Evolutionary conservation across 2,888 invertebrate species (phyloP), one percentile per base, ranked within the genome.

Genomic region (Acrobasis consociella): DNA sequence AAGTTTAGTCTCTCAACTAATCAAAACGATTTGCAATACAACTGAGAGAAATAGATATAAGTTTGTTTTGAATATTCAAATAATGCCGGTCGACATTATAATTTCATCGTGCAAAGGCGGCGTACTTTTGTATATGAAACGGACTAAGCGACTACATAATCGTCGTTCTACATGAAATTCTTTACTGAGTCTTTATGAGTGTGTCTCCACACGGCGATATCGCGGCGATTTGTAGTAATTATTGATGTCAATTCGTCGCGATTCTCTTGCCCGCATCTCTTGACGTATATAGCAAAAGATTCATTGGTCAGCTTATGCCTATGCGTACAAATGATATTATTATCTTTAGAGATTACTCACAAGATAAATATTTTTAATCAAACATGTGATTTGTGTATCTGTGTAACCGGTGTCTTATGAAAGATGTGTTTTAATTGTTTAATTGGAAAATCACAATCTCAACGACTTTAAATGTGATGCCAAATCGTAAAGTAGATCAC

Each of bases 401-500:
- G 13, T 11, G 38, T 53, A 52, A 56, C 17, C 11, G 51, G 10
- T 17, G 22, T 37, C 58, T 58, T 58, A 39, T 61, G 39, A 46
- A 49, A 22, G 17, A 39, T 55, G 39, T 39, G 31, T 39, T 53
- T 37, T 38, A 38, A 38, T 53, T 52, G 50, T 22, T 60, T 22
- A 13, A n/a, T 55, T 39, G 16, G 15, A 39, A 39, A 39, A 55
- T 55, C 39, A 37, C 52, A 56, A 56, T 42, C 56, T 56, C 56
- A 56, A 42, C 56, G 56, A 56, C 46, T 51, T 11, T 9, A 49
- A n/a, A 51, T 60, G 60, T 49, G 53, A 62, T 55, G 62, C 62
- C 62, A 62, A 62, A 55, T 39, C 22, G 16, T n/a, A 55, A 62
- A 31, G 10, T 62, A 55, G 55, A 55, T 55, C 55, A 62, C 52